These are phyloP conservation scores for Sinocyclocheilus rhinocerous DNA, from an alignment of 2,113 vertebrate genomes.

Conservation along the genomic window DNA sequence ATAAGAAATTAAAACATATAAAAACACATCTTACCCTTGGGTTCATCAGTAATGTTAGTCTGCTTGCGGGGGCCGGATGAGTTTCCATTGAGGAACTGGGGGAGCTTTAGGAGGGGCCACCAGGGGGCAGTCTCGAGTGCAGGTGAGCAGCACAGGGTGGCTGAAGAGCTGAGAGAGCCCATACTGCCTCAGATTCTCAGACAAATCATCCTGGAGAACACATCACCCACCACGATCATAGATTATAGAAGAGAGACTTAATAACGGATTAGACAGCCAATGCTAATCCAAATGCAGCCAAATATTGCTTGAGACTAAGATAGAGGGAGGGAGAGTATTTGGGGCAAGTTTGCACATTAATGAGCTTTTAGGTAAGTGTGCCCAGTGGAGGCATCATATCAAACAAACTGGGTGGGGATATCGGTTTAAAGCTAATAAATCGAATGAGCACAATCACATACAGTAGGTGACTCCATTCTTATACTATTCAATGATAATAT, in stretches of 20 bases:
- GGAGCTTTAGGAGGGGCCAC: slow-evolving; percentile 68
- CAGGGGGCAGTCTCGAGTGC: slow-evolving; percentile 82
- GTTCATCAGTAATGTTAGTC: slow-evolving; percentile 78
- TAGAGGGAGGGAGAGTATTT: not conserved
- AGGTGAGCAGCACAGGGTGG: slow-evolving; percentile 84
- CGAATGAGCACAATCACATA: not conserved
- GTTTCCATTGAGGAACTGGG: slow-evolving; percentile 81
- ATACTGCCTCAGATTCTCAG: slow-evolving; percentile 82
- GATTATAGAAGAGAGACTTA: slow-evolving; percentile 42
- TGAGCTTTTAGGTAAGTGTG: slow-evolving; percentile 13
- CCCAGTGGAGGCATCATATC: not conserved
- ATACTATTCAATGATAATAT: not conserved
- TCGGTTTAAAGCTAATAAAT: not conserved
- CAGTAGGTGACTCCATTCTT: not conserved
- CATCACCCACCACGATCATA: slow-evolving; percentile 29
- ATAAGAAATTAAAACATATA: not conserved
- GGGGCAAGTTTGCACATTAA: slow-evolving; percentile 22
- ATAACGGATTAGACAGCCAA: slow-evolving; percentile 58
- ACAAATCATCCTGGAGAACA: slow-evolving; percentile 77
- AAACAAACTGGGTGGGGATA: not conserved
- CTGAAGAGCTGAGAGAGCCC: slow-evolving; percentile 81
- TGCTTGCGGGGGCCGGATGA: slow-evolving; percentile 80
- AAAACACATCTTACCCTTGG: slow-evolving; percentile 74
- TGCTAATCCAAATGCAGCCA: slow-evolving; percentile 59
- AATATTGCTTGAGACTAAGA: slow-evolving; percentile 43